Percentiles rank a stretch among this genome's conserved stretches.
phyloP scores from a whole-genome alignment of 2,888 invertebrate genomes.

The Thymelicus sylvestris region DNA sequence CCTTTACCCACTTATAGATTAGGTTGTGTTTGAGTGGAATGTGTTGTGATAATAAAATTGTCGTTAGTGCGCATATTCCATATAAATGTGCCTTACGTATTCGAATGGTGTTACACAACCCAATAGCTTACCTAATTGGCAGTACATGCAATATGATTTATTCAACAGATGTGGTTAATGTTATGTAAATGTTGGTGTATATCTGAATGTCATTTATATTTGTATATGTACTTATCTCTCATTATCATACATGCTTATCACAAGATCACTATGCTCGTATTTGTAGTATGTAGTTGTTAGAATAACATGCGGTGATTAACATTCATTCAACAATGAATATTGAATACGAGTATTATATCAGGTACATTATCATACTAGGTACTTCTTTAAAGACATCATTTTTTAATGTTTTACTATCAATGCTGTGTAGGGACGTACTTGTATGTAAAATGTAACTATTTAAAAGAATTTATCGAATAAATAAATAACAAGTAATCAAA shows the following conservation, averaged over 20 bases:
- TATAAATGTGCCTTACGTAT: conserved; percentile 17
- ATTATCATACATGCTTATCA: conserved; percentile 24
- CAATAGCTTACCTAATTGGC: conserved; percentile 34
- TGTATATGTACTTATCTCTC: conserved; percentile 20
- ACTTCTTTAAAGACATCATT: too few relatives aligned
- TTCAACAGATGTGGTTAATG: conserved; percentile 31
- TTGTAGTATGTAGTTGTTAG: neutral
- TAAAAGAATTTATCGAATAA: too few relatives aligned
- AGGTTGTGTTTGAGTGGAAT: too few relatives aligned
- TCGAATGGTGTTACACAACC: conserved; percentile 28
- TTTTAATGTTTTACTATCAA: too few relatives aligned
- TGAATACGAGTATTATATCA: neutral
- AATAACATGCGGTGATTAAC: neutral
- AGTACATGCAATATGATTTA: conserved; percentile 26
- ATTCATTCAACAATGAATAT: conserved; percentile 7
- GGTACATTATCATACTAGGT: too few relatives aligned
- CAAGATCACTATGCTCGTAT: conserved; percentile 7
- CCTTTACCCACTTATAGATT: too few relatives aligned
- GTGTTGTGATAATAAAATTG: too few relatives aligned
- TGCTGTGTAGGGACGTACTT: too few relatives aligned
- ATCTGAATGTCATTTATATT: conserved; percentile 25
- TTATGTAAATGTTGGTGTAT: conserved; percentile 23
- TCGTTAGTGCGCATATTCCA: conserved; percentile 25
- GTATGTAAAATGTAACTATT: too few relatives aligned
- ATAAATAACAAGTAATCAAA: too few relatives aligned